phyloP scores from a whole-genome alignment of 37 sponge, comb jelly and placozoan genomes.

The Ianthella basta region DNA sequence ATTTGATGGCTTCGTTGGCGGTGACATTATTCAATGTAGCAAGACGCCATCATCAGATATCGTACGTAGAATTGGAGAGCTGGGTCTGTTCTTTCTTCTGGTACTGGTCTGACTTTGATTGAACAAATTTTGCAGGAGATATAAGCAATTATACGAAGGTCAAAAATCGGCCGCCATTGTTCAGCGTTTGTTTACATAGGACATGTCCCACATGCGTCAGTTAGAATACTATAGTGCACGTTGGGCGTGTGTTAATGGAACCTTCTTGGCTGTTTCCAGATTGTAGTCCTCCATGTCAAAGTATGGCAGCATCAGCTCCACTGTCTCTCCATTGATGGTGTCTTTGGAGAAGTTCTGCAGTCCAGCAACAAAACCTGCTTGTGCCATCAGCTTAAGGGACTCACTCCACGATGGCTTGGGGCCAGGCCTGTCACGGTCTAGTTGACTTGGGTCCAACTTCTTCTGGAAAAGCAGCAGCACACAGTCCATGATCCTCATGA shows the following conservation, averaged over 20 bases:
- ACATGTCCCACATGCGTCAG: too few relatives aligned
- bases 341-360: slow-evolving; percentile 96
- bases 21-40: too few relatives aligned
- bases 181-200: too few relatives aligned
- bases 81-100: too few relatives aligned
- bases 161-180: too few relatives aligned
- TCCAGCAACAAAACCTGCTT: slow-evolving; percentile 81
- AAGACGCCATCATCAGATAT: too few relatives aligned
- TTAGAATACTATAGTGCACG: too few relatives aligned
- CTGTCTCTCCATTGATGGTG: slow-evolving; percentile 97
- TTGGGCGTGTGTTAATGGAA: neutral
- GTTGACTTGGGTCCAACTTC: slow-evolving; percentile 38
- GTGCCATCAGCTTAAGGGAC: slow-evolving; percentile 97
- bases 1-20: too few relatives aligned
- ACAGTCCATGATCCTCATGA: slow-evolving; percentile 99
- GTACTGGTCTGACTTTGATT: too few relatives aligned
- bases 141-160: too few relatives aligned
- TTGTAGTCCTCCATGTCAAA: slow-evolving; percentile 97
- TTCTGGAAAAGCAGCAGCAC: slow-evolving; percentile 93
- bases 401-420: slow-evolving; percentile 92
- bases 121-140: too few relatives aligned
- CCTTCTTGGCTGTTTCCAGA: slow-evolving; percentile 87
- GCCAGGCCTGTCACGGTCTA: slow-evolving; percentile 91
- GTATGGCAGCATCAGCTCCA: slow-evolving; percentile 96
- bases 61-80: too few relatives aligned